Percentiles rank a stretch among this genome's conserved stretches.
Conservation (phyloP, 1,140 invertebrate species). For the Cataglyphis hispanica region DNA sequence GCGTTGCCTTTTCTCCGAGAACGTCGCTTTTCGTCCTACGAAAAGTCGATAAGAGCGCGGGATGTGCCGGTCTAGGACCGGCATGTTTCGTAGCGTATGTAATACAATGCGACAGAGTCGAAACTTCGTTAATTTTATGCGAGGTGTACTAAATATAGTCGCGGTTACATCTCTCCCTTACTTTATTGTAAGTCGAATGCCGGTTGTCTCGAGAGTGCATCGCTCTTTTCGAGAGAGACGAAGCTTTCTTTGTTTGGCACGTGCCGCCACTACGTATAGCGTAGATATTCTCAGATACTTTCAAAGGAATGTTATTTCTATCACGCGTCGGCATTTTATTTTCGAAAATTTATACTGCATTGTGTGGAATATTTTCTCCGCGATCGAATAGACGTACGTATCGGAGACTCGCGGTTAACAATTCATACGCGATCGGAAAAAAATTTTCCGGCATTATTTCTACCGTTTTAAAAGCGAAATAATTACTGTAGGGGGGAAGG, state of each 20-base stretch:
- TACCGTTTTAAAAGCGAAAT: background rate
- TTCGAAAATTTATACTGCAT: constrained; percentile 20
- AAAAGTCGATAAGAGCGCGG: constrained; percentile 12
- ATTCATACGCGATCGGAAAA: background rate
- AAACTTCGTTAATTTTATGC: constrained; percentile 23
- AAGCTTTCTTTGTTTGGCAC: constrained; percentile 18
- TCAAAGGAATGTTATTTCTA: constrained; percentile 40
- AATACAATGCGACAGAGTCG: background rate
- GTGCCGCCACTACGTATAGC: background rate
- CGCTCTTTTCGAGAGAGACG: background rate
- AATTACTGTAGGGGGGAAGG: background rate
- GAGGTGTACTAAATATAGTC: background rate
- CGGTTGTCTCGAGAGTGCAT: background rate
- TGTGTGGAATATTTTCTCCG: background rate
- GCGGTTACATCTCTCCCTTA: background rate
- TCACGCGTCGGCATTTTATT: constrained; percentile 30
- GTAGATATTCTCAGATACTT: constrained; percentile 30
- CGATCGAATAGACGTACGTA: background rate
- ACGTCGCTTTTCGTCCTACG: background rate
- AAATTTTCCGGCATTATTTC: background rate
- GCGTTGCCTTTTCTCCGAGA: background rate
- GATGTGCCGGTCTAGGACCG: background rate
- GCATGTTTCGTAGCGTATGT: background rate
- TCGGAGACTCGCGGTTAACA: background rate
- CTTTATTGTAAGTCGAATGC: background rate